Percentiles rank a stretch among this genome's conserved stretches.
These are phyloP conservation scores for Calephelis virginiensis DNA, from an alignment of 1,140 invertebrate species.

Conservation along the genomic window DNA sequence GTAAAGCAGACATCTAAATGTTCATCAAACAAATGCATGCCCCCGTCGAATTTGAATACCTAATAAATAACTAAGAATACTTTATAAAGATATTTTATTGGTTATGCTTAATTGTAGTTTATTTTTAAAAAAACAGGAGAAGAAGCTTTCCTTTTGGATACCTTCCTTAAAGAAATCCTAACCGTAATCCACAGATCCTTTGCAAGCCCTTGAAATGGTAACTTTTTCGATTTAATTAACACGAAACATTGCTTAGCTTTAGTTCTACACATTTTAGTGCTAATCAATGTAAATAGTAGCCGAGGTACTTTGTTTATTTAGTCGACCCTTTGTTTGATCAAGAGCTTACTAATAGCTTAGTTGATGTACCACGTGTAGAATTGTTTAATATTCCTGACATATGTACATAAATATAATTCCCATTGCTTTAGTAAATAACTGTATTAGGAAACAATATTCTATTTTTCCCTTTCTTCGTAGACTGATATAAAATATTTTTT, in stretches of 20 bases:
- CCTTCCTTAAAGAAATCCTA: conserved; percentile 3
- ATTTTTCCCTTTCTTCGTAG: not conserved
- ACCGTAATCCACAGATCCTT: conserved; percentile 16
- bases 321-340: conserved; percentile 1
- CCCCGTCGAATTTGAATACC: no score
- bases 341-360: conserved; percentile 23
- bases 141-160: conserved; percentile 6
- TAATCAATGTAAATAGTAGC: conserved; percentile 17
- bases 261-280: conserved; percentile 20
- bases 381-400: not conserved
- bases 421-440: conserved; percentile 11
- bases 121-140: not conserved
- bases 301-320: not conserved
- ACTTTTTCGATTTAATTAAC: conserved; percentile 18
- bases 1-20: no score
- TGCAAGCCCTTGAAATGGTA: conserved; percentile 16
- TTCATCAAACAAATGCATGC: no score
- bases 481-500: no score
- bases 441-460: not conserved
- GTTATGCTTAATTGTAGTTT: not conserved
- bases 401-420: not conserved
- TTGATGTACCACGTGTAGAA: not conserved
- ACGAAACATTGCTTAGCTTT: conserved; percentile 22
- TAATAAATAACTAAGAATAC: no score
- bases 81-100: no score